Percentiles rank a stretch among this genome's conserved stretches.
These are phyloP conservation scores for Brachyptera risi DNA, from an alignment of 2,888 invertebrate genomes.

Conservation along the genomic window DNA sequence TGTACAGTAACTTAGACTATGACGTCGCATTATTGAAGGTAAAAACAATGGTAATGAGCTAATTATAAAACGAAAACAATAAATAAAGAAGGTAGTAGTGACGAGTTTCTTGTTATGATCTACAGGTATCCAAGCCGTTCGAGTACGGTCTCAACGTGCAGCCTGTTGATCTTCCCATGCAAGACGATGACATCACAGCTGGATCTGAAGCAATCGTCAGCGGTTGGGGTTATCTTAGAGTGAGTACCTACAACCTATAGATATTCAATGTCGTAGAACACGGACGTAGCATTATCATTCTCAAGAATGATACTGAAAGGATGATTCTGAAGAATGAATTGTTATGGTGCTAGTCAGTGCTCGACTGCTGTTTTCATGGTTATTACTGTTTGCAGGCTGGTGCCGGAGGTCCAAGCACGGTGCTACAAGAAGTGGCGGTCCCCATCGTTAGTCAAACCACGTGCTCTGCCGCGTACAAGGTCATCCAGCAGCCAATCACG, in stretches of 20 bases:
- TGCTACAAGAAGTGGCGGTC: neutral
- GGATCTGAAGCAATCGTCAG: neutral
- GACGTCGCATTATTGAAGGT: neutral
- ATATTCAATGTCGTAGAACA: no score
- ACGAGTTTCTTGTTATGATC: neutral
- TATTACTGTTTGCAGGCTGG: neutral
- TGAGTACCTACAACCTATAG: no score
- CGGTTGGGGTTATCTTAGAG: neutral
- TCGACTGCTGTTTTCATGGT: no score
- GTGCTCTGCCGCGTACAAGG: neutral
- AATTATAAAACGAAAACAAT: no score
- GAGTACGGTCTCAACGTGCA: constrained; percentile 42
- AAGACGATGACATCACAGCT: constrained; percentile 36
- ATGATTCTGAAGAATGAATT: neutral
- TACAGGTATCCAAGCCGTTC: neutral
- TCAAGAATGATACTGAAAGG: no score
- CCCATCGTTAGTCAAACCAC: neutral
- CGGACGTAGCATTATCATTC: no score
- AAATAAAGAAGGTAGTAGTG: neutral
- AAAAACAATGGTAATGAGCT: no score
- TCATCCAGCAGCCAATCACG: neutral
- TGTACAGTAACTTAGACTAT: neutral
- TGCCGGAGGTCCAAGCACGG: neutral
- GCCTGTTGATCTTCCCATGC: constrained; percentile 40
- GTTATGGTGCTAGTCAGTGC: neutral